Evolutionary conservation across 2,113 vertebrate genomes (phyloP).

Genomic region (Larimichthys crocea): DNA sequence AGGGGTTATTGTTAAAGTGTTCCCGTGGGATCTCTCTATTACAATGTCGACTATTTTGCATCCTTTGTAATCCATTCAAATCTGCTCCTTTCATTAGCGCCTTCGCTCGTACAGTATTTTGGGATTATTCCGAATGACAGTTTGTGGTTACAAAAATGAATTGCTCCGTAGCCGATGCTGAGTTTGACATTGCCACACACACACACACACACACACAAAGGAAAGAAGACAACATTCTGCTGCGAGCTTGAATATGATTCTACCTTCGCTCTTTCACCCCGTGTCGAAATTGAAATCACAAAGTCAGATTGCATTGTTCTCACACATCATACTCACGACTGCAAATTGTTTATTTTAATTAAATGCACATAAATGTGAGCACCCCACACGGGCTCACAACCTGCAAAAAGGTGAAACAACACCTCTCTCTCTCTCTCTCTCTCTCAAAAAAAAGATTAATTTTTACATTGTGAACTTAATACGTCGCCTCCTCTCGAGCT

Average conservation of each 20-base stretch:
- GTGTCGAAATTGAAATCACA: neutral
- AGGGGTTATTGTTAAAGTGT: constrained; percentile 57
- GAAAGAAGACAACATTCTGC: neutral
- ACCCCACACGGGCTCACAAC: neutral
- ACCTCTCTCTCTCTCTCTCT: neutral
- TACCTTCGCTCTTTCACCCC: neutral
- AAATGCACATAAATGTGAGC: neutral
- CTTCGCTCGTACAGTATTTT: constrained; percentile 6
- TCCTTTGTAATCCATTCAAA: constrained; percentile 48
- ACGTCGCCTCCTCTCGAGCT: neutral
- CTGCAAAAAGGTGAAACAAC: neutral
- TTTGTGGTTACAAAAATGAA: constrained; percentile 2
- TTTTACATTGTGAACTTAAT: neutral
- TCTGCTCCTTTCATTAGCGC: constrained; percentile 20
- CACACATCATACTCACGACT: neutral
- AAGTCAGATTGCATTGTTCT: neutral
- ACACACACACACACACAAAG: neutral
- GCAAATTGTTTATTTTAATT: neutral
- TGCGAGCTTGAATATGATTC: constrained; percentile 22
- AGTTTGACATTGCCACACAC: constrained; percentile 9
- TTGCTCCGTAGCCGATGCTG: neutral
- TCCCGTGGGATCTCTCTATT: constrained; percentile 55
- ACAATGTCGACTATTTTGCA: constrained; percentile 52
- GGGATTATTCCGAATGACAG: constrained; percentile 19
- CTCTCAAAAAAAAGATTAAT: neutral